Evolutionary conservation across 2,888 invertebrate genomes (phyloP).

Genomic region (Andrena flavipes): DNA sequence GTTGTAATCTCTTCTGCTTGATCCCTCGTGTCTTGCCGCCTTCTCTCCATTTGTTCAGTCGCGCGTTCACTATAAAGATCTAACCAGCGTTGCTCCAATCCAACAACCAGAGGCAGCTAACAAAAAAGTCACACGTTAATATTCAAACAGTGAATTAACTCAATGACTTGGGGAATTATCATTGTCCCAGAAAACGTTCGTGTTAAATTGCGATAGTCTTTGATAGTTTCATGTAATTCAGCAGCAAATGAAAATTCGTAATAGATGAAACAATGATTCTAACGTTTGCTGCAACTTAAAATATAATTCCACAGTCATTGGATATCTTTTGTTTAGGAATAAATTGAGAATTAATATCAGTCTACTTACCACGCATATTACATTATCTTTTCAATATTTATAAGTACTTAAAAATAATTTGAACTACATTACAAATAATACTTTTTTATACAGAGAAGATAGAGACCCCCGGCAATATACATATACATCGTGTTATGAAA

Average conservation of each 20-base stretch:
- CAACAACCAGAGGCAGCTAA: conserved; percentile 90
- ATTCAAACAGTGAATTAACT: conserved; percentile 47
- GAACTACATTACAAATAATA: conserved; percentile 49
- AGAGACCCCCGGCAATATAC: conserved; percentile 79
- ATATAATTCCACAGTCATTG: conserved; percentile 56
- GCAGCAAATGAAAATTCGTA: not conserved
- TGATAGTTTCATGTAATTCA: not conserved
- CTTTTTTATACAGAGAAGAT: conserved; percentile 81
- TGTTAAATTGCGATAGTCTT: not conserved
- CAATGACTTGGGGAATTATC: conserved; percentile 51
- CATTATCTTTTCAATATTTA: conserved; percentile 55
- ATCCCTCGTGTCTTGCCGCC: conserved; percentile 96
- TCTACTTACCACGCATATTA: conserved; percentile 67
- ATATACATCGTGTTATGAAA: conserved; percentile 34
- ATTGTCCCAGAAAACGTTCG: conserved; percentile 51
- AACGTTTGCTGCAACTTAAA: conserved; percentile 47
- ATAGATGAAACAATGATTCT: not conserved
- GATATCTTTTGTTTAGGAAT: conserved; percentile 48
- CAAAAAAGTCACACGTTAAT: conserved; percentile 73
- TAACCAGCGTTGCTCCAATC: conserved; percentile 92
- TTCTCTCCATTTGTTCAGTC: conserved; percentile 91
- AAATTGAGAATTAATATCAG: conserved; percentile 43
- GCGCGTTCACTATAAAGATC: conserved; percentile 90
- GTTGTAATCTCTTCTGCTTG: conserved; percentile 96
- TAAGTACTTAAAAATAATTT: conserved; percentile 53